A percentile compares a stretch with the other conserved stretches of the same genome.
Evolutionary conservation across 2,113 vertebrate species (phyloP).

Genomic region (Edolisoma coerulescens): DNA sequence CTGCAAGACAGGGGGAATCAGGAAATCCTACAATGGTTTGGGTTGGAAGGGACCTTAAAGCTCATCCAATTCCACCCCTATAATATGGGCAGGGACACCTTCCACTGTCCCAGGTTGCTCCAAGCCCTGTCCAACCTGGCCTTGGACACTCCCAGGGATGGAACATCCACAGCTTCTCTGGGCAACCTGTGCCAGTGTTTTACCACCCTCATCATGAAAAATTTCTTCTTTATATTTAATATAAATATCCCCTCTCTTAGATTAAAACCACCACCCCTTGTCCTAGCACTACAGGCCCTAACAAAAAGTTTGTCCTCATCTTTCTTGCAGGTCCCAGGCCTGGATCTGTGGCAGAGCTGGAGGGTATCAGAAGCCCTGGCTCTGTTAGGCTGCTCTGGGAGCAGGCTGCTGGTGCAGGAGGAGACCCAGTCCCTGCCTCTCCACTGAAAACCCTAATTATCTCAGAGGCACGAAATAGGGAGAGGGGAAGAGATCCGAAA

Average conservation of each 20-base stretch:
- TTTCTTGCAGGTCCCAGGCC: background rate
- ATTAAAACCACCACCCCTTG: background rate
- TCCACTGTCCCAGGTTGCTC: background rate
- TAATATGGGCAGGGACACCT: background rate
- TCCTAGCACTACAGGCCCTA: background rate
- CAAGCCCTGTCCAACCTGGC: fast-evolving
- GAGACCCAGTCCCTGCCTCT: background rate
- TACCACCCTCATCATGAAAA: background rate
- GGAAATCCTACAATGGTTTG: background rate
- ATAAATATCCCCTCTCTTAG: background rate
- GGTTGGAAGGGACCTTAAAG: background rate
- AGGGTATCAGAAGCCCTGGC: background rate
- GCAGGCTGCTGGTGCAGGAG: background rate
- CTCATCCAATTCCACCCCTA: fast-evolving
- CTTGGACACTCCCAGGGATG: background rate
- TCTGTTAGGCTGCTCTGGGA: background rate
- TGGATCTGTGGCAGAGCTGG: background rate
- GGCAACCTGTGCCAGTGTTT: too few species aligned
- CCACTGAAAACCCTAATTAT: background rate
- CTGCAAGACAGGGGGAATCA: background rate
- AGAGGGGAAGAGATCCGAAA: background rate
- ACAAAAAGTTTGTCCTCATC: background rate
- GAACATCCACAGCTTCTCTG: background rate
- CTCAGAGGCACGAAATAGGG: background rate
- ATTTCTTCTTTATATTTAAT: background rate